Evolutionary conservation across 2,113 vertebrate species (phyloP), one percentile per base, ranked within the genome.

Genomic region (Cyanoliseus patagonus): DNA sequence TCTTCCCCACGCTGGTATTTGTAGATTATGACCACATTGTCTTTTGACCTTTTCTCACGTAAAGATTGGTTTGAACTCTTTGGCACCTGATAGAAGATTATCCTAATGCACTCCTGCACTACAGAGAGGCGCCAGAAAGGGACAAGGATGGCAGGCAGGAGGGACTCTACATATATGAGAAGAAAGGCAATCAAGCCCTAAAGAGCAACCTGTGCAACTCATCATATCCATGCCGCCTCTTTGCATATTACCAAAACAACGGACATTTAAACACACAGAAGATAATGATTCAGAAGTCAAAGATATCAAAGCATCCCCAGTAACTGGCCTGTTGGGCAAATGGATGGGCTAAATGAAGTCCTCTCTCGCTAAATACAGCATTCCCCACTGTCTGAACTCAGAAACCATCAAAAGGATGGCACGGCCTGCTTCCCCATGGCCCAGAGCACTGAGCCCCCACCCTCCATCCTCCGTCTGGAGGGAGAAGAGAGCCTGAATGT

Each of bases 41-140:
- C 92, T 96, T 88, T 93, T 95, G 90, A 95, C 85, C 88, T 95
- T 95, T 94, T 51, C 94, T 89, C 86, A 86, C 15, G 0, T 72
- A 81, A 93, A 94, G 93, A 51, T 53, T 77, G 69, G 85, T 78
- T 90, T 88, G 90, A 95, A 93, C 92, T 75, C 83, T 74, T 31
- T 52, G 79, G 90, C 90, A 68, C 78, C 94, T 2, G 78, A 5
- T 2, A 35, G 0, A 9, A 67, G 90, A 88, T 83, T 51, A 88
- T 83, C 79, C 83, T 70, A 41, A 86, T 1, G 61, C 69, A 81
- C 83, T 83, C 17, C 90, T 67, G 92, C 69, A n/a, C 44, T 27
- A 37, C 30, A 4, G 27, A 70, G 72, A 49, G 52, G 69, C 33
- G 16, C 27, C 24, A 5, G 73, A 15, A 61, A 53, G 67, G 78